Evolutionary conservation across 2,888 invertebrate species (phyloP).

Genomic region (Anarsia innoxiella): DNA sequence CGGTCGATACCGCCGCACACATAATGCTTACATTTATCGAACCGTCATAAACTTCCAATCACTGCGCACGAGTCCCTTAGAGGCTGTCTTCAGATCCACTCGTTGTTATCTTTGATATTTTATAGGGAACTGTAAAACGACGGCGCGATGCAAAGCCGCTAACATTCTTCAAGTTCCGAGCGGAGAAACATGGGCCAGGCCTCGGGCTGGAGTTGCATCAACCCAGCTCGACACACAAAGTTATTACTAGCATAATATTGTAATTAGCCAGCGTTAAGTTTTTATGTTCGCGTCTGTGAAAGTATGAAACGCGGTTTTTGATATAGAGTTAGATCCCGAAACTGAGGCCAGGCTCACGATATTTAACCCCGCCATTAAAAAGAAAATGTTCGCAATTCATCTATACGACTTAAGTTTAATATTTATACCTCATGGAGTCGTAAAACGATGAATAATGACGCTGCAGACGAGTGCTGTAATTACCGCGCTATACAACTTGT

Average conservation of each 20-base stretch:
- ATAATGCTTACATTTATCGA: constrained; percentile 60
- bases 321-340: constrained; percentile 48
- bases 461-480: constrained; percentile 70
- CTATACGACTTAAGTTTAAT: constrained; percentile 73
- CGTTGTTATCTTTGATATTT: constrained; percentile 74
- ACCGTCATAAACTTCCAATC: constrained; percentile 69
- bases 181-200: neutral
- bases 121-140: constrained; percentile 73
- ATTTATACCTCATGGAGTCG: constrained; percentile 74
- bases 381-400: constrained; percentile 73
- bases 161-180: constrained; percentile 47
- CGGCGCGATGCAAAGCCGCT: constrained; percentile 65
- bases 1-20: constrained; percentile 39
- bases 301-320: constrained; percentile 40
- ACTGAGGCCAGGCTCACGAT: constrained; percentile 57
- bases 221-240: constrained; percentile 32
- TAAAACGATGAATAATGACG: constrained; percentile 75
- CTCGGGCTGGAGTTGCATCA: neutral
- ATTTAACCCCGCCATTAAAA: constrained; percentile 72
- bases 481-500: constrained; percentile 64
- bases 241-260: constrained; percentile 45
- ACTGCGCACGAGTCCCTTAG: constrained; percentile 46
- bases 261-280: constrained; percentile 65
- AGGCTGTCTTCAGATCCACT: constrained; percentile 52
- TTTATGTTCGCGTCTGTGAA: constrained; percentile 48